A percentile compares a stretch with the other conserved stretches of the same genome.
phyloP scores from a whole-genome alignment of 2,888 invertebrate genomes.

The Oxycera nigricornis region DNA sequence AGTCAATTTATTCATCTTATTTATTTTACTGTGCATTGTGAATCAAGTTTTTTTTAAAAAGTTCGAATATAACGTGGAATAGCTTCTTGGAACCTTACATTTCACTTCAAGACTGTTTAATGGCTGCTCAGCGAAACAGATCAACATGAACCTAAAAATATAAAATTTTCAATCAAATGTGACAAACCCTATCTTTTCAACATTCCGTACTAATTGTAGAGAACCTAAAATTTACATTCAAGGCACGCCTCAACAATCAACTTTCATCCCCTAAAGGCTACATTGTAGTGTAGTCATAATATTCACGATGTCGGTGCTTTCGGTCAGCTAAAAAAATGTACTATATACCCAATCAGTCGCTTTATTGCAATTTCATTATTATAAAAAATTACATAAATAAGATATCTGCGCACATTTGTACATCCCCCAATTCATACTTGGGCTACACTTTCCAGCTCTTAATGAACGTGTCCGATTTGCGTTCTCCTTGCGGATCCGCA shows the following conservation, averaged over 20 bases:
- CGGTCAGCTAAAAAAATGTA: too few relatives aligned
- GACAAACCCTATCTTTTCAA: too few relatives aligned
- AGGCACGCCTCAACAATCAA: not conserved
- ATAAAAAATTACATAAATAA: constrained; percentile 41
- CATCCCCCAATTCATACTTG: not conserved
- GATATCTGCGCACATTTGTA: constrained; percentile 7
- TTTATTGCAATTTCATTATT: constrained; percentile 45
- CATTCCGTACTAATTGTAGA: too few relatives aligned
- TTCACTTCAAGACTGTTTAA: too few relatives aligned
- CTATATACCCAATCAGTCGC: not conserved
- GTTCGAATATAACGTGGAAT: too few relatives aligned
- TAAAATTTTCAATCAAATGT: too few relatives aligned
- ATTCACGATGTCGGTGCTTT: not conserved
- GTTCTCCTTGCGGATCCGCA: not conserved
- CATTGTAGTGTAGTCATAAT: not conserved
- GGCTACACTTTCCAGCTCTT: not conserved
- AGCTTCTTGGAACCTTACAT: too few relatives aligned
- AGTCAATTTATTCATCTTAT: constrained; percentile 56
- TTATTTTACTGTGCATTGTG: too few relatives aligned
- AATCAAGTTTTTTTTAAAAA: too few relatives aligned
- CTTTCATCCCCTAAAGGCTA: not conserved
- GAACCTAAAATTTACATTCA: not conserved
- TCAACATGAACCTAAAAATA: too few relatives aligned
- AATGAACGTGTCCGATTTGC: constrained; percentile 8
- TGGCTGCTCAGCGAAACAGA: too few relatives aligned